Evolutionary conservation across 2,113 vertebrate genomes (phyloP).

Genomic region (Neopipo cinnamomea): DNA sequence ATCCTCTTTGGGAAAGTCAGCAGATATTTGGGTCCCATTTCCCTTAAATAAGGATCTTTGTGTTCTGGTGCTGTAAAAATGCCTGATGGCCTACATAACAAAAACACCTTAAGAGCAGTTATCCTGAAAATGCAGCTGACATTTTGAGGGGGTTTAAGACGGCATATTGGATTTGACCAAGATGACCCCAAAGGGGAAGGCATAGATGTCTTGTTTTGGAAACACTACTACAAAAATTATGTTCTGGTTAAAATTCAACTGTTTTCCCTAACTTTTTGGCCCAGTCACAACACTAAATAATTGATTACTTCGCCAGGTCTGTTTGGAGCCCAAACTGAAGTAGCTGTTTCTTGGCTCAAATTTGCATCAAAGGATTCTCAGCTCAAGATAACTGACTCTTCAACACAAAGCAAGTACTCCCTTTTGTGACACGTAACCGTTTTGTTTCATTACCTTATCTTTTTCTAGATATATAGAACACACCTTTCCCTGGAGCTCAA

Average conservation of each 20-base stretch:
- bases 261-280: not conserved
- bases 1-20: not conserved
- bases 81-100: not conserved
- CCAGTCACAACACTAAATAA: not conserved
- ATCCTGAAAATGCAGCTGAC: not conserved
- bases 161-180: not conserved
- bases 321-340: not conserved
- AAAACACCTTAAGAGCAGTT: not conserved
- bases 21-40: not conserved
- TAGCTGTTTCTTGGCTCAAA: not conserved
- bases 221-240: not conserved
- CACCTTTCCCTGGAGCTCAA: not conserved
- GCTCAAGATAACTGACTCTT: not conserved
- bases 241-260: conserved; percentile 5
- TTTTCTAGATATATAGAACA: not conserved
- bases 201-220: not conserved
- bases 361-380: not conserved
- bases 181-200: not conserved
- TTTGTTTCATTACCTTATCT: not conserved
- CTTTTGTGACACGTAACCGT: not conserved
- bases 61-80: not conserved
- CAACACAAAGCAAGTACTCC: not conserved
- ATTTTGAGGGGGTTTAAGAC: not conserved
- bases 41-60: not conserved
- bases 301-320: not conserved